Percentiles rank a stretch among this genome's conserved stretches.
These are phyloP conservation scores for Hyphantria cunea DNA, from an alignment of 1,140 invertebrate genomes.

Conservation along the genomic window DNA sequence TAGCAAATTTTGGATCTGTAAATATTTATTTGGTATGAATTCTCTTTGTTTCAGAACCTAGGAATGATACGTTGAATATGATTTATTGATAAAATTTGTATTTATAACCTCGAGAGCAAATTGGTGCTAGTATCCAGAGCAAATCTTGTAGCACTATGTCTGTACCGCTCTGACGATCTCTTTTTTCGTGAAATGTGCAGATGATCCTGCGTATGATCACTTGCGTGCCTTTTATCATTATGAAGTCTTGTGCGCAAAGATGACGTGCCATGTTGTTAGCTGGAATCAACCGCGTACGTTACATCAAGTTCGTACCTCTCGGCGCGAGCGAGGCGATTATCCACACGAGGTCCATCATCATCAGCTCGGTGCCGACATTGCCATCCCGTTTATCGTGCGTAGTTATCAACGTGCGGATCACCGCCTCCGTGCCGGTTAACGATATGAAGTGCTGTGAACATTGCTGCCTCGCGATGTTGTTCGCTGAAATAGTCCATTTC, in stretches of 20 bases:
- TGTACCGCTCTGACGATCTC: constrained; percentile 40
- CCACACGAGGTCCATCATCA: constrained; percentile 72
- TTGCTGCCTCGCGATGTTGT: constrained; percentile 67
- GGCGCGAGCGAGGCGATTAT: constrained; percentile 66
- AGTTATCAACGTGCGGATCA: constrained; percentile 59
- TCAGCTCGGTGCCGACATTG: constrained; percentile 66
- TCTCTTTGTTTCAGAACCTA: background rate
- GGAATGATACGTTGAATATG: background rate
- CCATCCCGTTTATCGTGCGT: constrained; percentile 69
- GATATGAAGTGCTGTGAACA: constrained; percentile 68
- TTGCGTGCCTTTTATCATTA: constrained; percentile 52
- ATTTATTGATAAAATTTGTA: constrained; percentile 17
- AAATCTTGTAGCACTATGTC: constrained; percentile 50
- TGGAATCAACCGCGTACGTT: constrained; percentile 41
- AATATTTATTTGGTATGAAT: constrained; percentile 29
- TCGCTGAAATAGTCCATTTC: constrained; percentile 59
- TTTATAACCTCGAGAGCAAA: constrained; percentile 49
- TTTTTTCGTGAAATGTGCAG: constrained; percentile 44
- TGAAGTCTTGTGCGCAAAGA: constrained; percentile 44
- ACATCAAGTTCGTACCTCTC: constrained; percentile 53
- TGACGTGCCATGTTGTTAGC: constrained; percentile 50
- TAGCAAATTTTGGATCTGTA: constrained; percentile 85
- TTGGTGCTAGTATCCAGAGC: constrained; percentile 52
- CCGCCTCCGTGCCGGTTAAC: constrained; percentile 64
- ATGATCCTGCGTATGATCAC: constrained; percentile 44